Evolutionary conservation across 2,113 vertebrate genomes (phyloP), one percentile per base, ranked within the genome.

Genomic region (Tachuris rubrigastra): DNA sequence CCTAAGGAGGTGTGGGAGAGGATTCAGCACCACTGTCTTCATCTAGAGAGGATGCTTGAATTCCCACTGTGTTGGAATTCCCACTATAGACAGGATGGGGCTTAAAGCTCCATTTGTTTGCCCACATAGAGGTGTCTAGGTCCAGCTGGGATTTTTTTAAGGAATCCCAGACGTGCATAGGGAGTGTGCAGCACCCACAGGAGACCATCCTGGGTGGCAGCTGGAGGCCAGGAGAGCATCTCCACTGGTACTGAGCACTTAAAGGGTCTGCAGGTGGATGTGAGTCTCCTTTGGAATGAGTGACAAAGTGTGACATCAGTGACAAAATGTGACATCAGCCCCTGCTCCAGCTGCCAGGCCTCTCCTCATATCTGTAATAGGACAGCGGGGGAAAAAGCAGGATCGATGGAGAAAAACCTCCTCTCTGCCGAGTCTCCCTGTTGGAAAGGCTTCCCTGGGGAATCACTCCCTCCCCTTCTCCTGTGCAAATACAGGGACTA

Each of bases 401-500:
- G 16, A 46, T 24, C 0, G 0, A 8, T 23, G 60, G 23, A 90
- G 72, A 52, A 86, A 86, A 84, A 4, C 27, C 83, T 92, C n/a
- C 52, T 86, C 44, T 95, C 55, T 0, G 7, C 75, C 9, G 52
- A 91, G 39, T 42, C 4, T 93, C 94, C 71, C 67, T 2, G 21
- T 10, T 94, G 92, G 93, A 74, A 72, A 68, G 44, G 68, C 47
- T 58, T 49, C 69, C 69, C 75, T 28, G 85, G 62, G 82, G 73
- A 79, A 37, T 50, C 3, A 3, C 27, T 89, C 79, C 92, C 88
- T 94, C 83, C 81, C 50, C 46, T 87, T 52, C 72, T 53, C 62
- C 87, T 90, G 80, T 80, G 73, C 94, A 95, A 90, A 91, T 47
- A 72, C 21, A 12, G 84, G 74, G 66, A 56, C 81, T 92, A 58